These are phyloP conservation scores for Sebastes minor DNA, from an alignment of 2,797 vertebrate species.

Conservation along the genomic window DNA sequence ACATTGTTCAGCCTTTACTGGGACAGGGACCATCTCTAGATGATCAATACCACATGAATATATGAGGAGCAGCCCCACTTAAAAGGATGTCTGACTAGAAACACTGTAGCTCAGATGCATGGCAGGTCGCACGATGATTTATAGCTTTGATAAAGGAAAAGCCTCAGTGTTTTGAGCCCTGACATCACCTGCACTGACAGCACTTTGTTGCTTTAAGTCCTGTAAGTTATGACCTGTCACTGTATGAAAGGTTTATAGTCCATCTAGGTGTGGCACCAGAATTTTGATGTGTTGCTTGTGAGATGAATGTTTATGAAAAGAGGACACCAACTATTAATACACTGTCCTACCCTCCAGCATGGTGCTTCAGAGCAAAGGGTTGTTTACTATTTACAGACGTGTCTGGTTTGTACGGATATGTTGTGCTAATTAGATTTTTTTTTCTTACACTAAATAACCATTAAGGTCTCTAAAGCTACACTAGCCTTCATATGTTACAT, in stretches of 20 bases:
- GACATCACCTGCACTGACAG: constrained; percentile 60
- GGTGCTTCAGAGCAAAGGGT: neutral
- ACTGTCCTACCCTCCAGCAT: neutral
- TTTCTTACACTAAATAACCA: neutral
- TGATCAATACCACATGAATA: constrained; percentile 78
- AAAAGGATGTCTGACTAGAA: constrained; percentile 62
- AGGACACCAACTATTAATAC: constrained; percentile 17
- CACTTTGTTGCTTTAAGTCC: constrained; percentile 55
- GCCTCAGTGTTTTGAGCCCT: constrained; percentile 59
- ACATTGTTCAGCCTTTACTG: constrained; percentile 49
- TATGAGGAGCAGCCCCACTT: constrained; percentile 52
- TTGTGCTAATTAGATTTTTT: neutral
- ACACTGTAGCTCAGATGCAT: constrained; percentile 26
- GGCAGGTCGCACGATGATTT: constrained; percentile 61
- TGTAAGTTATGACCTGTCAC: constrained; percentile 73
- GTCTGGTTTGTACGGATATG: neutral
- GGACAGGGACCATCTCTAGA: constrained; percentile 62
- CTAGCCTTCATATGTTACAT: neutral
- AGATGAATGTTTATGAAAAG: constrained; percentile 44
- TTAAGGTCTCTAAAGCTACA: neutral
- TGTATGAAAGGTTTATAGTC: constrained; percentile 66
- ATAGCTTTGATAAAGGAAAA: constrained; percentile 68
- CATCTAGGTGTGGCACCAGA: constrained; percentile 45
- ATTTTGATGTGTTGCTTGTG: constrained; percentile 54
- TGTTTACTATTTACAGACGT: neutral